Evolutionary conservation across 2,888 invertebrate species (phyloP), one percentile per base, ranked within the genome.

Genomic region (Caenorhabditis macrosperma): DNA sequence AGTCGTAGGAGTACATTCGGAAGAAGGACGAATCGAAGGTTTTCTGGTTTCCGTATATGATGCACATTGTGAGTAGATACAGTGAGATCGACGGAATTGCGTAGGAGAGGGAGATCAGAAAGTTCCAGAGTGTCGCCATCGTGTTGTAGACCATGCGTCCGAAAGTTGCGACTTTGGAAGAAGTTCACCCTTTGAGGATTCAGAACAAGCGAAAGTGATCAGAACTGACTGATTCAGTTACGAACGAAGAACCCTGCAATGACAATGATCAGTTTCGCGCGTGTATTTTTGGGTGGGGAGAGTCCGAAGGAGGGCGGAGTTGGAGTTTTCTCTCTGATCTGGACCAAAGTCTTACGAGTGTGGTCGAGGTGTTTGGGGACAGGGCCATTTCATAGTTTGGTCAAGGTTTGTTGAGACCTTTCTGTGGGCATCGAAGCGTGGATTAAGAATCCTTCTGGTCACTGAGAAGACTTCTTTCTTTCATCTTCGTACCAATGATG

Each of bases 41-140:
- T 10, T 35, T 26, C 7, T 24, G 15, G 17, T 64, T 17, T 30
- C 28, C 17, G 26, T 38, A 20, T 5, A 64, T 52, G 22, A 64
- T 22, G n/a, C n/a, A 33, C 0, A 64, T 24, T 3, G 64, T 64
- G 6, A 64, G 24, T n/a, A 52, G 17, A 17, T 64, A 64, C 26
- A 64, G 41, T 26, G 24, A 1, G 12, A 64, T 50, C n/a, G 64
- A 64, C 1, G 64, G 64, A 9, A 64, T 33, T n/a, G 64, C 64
- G 17, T 64, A 64, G 52, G 52, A 26, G 10, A 64, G 41, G 10
- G 50, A 64, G 15, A 52, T 52, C 0, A 64, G 12, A 20, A 64
- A 64, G 2, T 52, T 35, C 9, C 38, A 12, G n/a, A 52, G 9
- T 0, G 64, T 35, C 1, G 64, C 50, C 64, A 64, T 64, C 9